A percentile compares a stretch with the other conserved stretches of the same genome.
Conservation (phyloP, 30 jellyfish, hydroid and myxozoan species). For the Turritopsis rubra region DNA sequence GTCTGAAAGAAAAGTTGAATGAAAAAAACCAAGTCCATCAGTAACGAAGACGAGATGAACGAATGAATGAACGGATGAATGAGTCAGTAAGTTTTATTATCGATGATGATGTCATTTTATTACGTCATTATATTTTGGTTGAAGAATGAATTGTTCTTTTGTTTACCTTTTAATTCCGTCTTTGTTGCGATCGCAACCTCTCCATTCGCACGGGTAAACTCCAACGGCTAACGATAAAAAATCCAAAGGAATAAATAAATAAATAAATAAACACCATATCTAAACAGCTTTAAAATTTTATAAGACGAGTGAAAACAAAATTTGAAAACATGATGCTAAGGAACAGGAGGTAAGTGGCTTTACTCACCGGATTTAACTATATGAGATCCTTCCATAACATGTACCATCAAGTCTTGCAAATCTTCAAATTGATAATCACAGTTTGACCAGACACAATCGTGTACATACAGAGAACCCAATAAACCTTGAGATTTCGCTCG, state of each 20-base stretch:
- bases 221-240: background rate
- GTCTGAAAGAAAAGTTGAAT: constrained; percentile 31
- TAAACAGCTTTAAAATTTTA: background rate
- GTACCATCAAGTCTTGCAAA: constrained; percentile 83
- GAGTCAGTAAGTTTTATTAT: no score
- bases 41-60: no score
- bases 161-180: constrained; percentile 30
- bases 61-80: no score
- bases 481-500: constrained; percentile 30
- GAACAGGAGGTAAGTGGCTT: no score
- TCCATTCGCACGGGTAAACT: constrained; percentile 79
- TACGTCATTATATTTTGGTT: no score
- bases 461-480: constrained; percentile 63
- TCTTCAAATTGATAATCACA: constrained; percentile 93
- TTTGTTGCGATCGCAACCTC: constrained; percentile 60
- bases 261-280: background rate
- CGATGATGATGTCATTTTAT: no score
- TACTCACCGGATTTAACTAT: constrained; percentile 61
- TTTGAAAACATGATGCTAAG: background rate
- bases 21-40: no score
- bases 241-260: background rate
- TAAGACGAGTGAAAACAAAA: background rate
- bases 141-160: no score
- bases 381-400: constrained; percentile 97
- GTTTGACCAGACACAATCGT: constrained; percentile 87